phyloP scores from a whole-genome alignment of 1,140 invertebrate genomes.

The Ceratina australensis region DNA sequence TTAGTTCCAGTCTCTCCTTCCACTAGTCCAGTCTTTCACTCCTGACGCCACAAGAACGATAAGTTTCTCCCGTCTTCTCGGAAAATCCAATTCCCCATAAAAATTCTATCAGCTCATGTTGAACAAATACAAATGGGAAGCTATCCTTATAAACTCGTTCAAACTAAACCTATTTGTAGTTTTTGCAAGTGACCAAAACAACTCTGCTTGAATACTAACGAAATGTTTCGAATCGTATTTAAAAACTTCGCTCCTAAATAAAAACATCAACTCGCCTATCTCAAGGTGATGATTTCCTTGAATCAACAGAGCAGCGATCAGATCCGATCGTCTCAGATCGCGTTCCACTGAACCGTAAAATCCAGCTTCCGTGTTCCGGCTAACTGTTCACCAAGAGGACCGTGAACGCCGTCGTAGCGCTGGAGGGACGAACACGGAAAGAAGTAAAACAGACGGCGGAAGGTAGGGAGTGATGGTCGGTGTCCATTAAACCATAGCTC shows the following conservation, averaged over 20 bases:
- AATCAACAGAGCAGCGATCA: neutral
- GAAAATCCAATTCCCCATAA: neutral
- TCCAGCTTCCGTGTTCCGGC: conserved; percentile 58
- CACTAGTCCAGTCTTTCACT: neutral
- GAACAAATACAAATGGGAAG: too few species aligned
- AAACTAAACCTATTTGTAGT: too few species aligned
- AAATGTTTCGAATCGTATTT: too few species aligned
- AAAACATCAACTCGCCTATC: neutral
- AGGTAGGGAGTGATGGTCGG: neutral
- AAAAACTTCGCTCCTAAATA: too few species aligned
- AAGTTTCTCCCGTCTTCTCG: conserved; percentile 1
- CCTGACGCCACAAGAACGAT: conserved; percentile 1
- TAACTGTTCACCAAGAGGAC: conserved; percentile 56
- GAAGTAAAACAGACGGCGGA: neutral
- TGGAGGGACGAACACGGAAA: conserved; percentile 41
- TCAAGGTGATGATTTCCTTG: conserved; percentile 12
- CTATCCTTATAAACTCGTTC: too few species aligned
- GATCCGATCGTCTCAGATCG: conserved; percentile 32
- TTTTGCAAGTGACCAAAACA: too few species aligned
- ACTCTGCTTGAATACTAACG: too few species aligned
- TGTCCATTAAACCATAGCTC: conserved; percentile 22
- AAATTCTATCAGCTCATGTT: conserved; percentile 10
- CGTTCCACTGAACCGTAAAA: conserved; percentile 61
- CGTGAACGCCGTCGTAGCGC: neutral
- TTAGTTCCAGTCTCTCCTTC: conserved; percentile 57